These are phyloP conservation scores for Temnothorax rugatulus DNA, from an alignment of 2,888 invertebrate genomes.

Conservation along the genomic window DNA sequence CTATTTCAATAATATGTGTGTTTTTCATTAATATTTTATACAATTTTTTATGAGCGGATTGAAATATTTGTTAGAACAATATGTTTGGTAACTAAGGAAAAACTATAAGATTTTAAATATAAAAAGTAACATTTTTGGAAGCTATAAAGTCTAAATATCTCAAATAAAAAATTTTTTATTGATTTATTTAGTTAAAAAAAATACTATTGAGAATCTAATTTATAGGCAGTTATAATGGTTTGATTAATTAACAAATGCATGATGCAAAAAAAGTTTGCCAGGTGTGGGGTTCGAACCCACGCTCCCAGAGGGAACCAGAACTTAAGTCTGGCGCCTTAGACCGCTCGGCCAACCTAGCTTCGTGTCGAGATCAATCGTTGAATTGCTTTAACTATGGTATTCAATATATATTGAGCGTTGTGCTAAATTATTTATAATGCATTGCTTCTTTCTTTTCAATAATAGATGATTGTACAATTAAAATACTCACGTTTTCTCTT, in stretches of 20 bases:
- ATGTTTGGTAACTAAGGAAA: neutral
- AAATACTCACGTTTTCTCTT: neutral
- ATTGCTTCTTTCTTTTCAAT: neutral
- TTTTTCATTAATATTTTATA: neutral
- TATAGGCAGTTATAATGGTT: neutral
- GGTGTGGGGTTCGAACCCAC: constrained; percentile 95
- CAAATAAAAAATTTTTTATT: constrained; percentile 2
- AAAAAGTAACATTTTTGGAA: neutral
- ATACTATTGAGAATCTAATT: neutral
- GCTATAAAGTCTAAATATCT: neutral
- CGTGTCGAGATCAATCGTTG: neutral
- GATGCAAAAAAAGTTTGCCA: constrained; percentile 86
- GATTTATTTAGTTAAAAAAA: neutral
- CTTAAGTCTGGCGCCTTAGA: constrained; percentile 95
- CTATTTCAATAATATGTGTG: too few relatives aligned
- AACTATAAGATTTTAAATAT: neutral
- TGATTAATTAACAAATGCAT: neutral
- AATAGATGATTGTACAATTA: neutral
- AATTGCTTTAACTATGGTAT: neutral
- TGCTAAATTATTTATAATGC: neutral
- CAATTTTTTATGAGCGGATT: too few relatives aligned
- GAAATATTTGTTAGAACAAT: neutral
- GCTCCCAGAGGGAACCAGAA: constrained; percentile 94
- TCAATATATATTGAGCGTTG: neutral
- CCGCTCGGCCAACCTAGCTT: constrained; percentile 92